Conservation (phyloP, 1,140 invertebrate genomes). For the Drosophila pseudoananassae region DNA sequence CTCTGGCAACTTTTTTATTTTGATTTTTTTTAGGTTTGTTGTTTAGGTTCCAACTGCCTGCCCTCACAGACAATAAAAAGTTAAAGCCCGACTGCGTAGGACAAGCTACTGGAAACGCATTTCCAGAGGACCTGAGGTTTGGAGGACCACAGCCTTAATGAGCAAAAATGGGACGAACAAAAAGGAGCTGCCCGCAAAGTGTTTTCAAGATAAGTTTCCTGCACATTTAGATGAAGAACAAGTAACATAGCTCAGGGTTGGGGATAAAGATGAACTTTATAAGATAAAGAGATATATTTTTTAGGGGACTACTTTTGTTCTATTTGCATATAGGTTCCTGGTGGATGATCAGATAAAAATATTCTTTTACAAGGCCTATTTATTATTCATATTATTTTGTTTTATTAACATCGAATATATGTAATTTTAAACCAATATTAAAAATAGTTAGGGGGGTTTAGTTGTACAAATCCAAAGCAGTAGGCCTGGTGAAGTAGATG, state of each 20-base stretch:
- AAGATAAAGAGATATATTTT: slow-evolving; percentile 8
- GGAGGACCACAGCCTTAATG: slow-evolving; percentile 23
- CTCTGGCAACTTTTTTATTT: not conserved
- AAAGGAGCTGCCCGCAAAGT: slow-evolving; percentile 22
- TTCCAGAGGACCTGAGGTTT: slow-evolving; percentile 1
- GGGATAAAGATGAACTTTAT: slow-evolving; percentile 3
- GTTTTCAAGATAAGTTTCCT: slow-evolving; percentile 39
- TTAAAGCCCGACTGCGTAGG: slow-evolving; percentile 43
- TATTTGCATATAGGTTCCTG: slow-evolving; percentile 1
- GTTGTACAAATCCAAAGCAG: slow-evolving; percentile 5
- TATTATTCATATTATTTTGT: too few species aligned
- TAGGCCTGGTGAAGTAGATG: slow-evolving; percentile 42
- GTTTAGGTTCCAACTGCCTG: slow-evolving; percentile 5
- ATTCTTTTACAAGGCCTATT: too few species aligned
- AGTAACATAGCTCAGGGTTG: not conserved
- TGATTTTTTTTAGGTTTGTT: not conserved
- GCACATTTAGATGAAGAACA: slow-evolving; percentile 3
- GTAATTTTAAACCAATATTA: not conserved
- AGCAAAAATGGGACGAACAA: slow-evolving; percentile 35
- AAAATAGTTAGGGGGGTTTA: not conserved
- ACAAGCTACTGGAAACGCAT: slow-evolving; percentile 34
- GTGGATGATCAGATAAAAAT: too few species aligned
- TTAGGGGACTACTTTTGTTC: slow-evolving; percentile 12
- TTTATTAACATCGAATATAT: too few species aligned
- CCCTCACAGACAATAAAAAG: slow-evolving; percentile 42